Evolutionary conservation across 2,888 invertebrate species (phyloP), one percentile per base, ranked within the genome.

Genomic region (Polyommatus iphigenia): DNA sequence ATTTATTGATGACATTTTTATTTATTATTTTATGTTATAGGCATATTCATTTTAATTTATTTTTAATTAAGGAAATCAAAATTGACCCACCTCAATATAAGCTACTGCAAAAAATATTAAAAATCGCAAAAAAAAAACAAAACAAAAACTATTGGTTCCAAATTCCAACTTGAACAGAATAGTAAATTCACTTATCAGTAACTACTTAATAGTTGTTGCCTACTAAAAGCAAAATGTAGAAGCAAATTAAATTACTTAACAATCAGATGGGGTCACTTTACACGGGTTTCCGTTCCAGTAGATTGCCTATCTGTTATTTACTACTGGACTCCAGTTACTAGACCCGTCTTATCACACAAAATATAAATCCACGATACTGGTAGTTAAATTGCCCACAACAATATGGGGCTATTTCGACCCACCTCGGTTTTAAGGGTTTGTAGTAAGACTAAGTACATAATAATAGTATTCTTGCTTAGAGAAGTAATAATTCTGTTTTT

Each of bases 271-370:
- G 29, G 67, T 67, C 32, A 67, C 29, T 29, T 15, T 67, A 67
- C 67, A 62, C 62, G 24, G 29, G 67, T 67, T 67, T 67, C 62
- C 62, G 62, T 67, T 67, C 29, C 67, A 13, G 67, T 67, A 67
- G 67, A 67, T 67, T 67, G 24, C 67, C 67, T 67, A 67, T 67
- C 67, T 62, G 24, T 24, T 62, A 67, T 32, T 67, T 67, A 67
- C 67, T 32, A 29, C 67, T 29, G 5, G 67, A 24, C 3, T 62
- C 10, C 24, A 62, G 62, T 62, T 62, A 62, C 24, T 62, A 24
- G 24, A 13, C 62, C 67, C 24, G 59, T 20, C 67, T 67, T 67
- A 67, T 67, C 67, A 32, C 29, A 67, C 18, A 15, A 29, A 67
- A 29, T 67, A 67, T 67, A 67, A 67, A 67, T 62, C 67, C 29